Evolutionary conservation across 2,797 vertebrate genomes (phyloP), one percentile per base, ranked within the genome.

Genomic region (Nothura maculosa): DNA sequence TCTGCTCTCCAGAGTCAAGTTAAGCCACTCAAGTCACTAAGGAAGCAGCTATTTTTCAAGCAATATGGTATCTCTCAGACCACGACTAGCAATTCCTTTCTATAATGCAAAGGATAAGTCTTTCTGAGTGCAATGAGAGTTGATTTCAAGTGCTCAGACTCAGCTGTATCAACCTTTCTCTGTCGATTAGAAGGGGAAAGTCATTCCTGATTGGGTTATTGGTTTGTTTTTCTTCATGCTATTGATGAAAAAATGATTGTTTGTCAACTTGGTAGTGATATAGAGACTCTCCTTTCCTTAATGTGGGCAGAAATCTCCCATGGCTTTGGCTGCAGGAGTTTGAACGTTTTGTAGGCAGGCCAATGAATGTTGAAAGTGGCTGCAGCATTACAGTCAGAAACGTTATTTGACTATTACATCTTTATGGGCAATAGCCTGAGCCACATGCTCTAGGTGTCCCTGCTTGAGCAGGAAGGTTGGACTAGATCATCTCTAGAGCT

Each of bases 261-360:
- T 47, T 57, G 36, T 54, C 47, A 36, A 45, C 18, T 54, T 40
- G 68, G 47, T 45, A 60, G 40, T 25, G 16, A 47, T 22, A 0
- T 54, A 69, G 72, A 70, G 25, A 40, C 0, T 0, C 36, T 74
- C 24, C 1, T 22, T 22, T 12, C 42, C 36, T 19, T 27, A 54
- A 17, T 2, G 10, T 19, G 32, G 68, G 60, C 43, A 62, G 45
- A 66, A 54, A 64, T 24, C 25, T 27, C 2, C 63, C 0, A 0
- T 61, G 70, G 40, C 70, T 88, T 86, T 66, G 78, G 77, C 55
- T 86, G 62, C 19, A 20, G 24, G 43, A 32, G 16, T 34, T 22
- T 17, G 24, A 68, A 17, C n/a, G 48, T 17, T 48, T 48, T 48
- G 34, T 40, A 36, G 52, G 28, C 36, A 40, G 50, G 34, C 34